These are phyloP conservation scores for Vidua chalybeata DNA, from an alignment of 2,113 vertebrate genomes.

Conservation along the genomic window DNA sequence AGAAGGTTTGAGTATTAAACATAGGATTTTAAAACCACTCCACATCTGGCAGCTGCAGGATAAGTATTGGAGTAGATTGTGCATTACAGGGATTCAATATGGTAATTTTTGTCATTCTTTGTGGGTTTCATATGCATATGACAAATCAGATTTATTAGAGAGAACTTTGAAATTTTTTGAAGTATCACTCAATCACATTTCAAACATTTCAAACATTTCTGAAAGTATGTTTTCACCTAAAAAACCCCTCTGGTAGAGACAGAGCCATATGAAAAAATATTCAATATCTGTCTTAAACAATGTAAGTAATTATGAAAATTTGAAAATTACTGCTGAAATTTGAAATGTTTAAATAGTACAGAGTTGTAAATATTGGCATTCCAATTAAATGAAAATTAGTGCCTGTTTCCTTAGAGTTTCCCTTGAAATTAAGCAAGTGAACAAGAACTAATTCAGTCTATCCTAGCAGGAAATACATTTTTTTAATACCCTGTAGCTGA, in stretches of 20 bases:
- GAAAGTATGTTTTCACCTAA: background rate
- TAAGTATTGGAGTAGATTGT: background rate
- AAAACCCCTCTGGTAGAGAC: background rate
- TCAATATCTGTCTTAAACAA: background rate
- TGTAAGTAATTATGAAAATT: background rate
- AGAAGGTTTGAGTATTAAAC: background rate
- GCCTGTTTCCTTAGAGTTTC: background rate
- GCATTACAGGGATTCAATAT: background rate
- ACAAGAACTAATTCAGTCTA: constrained; percentile 26
- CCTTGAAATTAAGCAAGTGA: constrained; percentile 42
- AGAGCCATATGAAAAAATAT: background rate
- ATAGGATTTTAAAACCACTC: background rate
- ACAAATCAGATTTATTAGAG: background rate
- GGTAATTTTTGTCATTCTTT: background rate
- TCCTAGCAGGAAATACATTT: constrained; percentile 14
- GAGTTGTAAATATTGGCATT: background rate
- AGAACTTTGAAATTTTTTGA: background rate
- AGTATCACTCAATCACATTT: background rate
- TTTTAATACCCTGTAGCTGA: background rate
- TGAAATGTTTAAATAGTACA: background rate
- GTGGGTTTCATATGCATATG: background rate
- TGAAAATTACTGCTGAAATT: background rate
- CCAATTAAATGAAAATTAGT: constrained; percentile 27
- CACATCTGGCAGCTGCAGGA: background rate
- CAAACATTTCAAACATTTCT: background rate